These are phyloP conservation scores for Andricus grossulariae DNA, from an alignment of 1,140 invertebrate genomes.

Conservation along the genomic window DNA sequence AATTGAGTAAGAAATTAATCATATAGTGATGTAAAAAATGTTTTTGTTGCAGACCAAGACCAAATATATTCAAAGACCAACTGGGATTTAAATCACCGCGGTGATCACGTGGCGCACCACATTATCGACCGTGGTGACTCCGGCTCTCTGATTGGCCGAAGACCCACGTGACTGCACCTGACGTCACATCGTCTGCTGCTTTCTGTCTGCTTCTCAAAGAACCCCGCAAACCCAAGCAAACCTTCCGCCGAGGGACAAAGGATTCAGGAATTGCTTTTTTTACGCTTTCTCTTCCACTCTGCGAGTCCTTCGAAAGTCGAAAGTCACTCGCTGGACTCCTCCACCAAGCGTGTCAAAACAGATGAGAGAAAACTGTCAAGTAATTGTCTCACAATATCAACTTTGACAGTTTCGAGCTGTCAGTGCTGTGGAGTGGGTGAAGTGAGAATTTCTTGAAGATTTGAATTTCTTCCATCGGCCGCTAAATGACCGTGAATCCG, in stretches of 20 bases:
- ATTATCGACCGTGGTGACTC: slow-evolving; percentile 54
- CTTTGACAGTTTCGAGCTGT: too few species aligned
- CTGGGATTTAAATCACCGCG: slow-evolving; percentile 35
- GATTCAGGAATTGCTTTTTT: slow-evolving; percentile 25
- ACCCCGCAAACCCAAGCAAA: slow-evolving; percentile 30
- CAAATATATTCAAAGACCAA: neutral
- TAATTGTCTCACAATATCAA: too few species aligned
- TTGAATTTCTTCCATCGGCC: too few species aligned
- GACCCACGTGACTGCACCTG: slow-evolving; percentile 46
- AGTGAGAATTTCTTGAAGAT: too few species aligned
- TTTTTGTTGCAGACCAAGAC: slow-evolving; percentile 22
- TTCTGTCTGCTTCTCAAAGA: slow-evolving; percentile 53
- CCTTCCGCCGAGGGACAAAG: slow-evolving; percentile 55
- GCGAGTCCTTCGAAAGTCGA: neutral
- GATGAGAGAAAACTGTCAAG: neutral
- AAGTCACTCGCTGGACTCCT: neutral
- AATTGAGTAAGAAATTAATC: neutral
- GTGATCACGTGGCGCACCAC: slow-evolving; percentile 48
- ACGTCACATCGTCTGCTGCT: slow-evolving; percentile 45
- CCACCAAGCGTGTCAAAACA: neutral
- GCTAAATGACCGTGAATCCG: too few species aligned
- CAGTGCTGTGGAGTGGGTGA: too few species aligned
- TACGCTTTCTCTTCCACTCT: neutral
- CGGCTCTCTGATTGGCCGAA: slow-evolving; percentile 44
- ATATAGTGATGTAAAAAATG: neutral